Evolutionary conservation across 2,888 invertebrate genomes (phyloP).

Genomic region (Endotricha flammealis): DNA sequence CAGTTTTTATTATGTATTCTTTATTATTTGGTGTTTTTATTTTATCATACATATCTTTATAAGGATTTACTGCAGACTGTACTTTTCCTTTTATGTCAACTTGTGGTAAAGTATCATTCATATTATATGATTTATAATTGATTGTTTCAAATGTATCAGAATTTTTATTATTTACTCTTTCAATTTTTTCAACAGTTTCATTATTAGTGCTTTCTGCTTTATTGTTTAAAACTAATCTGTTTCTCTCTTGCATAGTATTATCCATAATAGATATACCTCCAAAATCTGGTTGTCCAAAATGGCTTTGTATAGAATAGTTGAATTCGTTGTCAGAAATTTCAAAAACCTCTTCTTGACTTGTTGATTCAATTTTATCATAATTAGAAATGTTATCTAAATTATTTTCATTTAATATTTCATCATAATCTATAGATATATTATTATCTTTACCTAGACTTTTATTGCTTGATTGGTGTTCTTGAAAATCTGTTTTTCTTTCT

Average conservation of each 20-base stretch:
- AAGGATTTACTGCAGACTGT: not conserved
- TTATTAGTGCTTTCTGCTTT: not conserved
- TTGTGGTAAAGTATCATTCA: slow-evolving; percentile 32
- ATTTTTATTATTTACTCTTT: slow-evolving; percentile 15
- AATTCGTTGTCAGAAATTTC: slow-evolving; percentile 79
- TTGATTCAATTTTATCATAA: slow-evolving; percentile 9
- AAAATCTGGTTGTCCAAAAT: slow-evolving; percentile 28
- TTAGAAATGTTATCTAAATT: not conserved
- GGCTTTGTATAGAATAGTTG: slow-evolving; percentile 77
- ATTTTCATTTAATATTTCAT: slow-evolving; percentile 36
- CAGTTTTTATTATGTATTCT: slow-evolving; percentile 72
- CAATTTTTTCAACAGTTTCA: slow-evolving; percentile 14
- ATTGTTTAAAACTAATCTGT: no score
- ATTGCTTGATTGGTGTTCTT: slow-evolving; percentile 14
- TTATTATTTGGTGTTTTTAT: slow-evolving; percentile 54
- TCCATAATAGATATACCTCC: slow-evolving; percentile 41
- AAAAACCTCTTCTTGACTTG: slow-evolving; percentile 44
- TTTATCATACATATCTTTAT: slow-evolving; percentile 16
- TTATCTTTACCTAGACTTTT: slow-evolving; percentile 40
- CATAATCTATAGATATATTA: slow-evolving; percentile 60
- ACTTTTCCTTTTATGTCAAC: slow-evolving; percentile 32
- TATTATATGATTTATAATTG: no score
- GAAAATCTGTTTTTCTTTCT: no score
- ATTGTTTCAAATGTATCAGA: slow-evolving; percentile 13
- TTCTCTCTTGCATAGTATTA: slow-evolving; percentile 22